Percentiles rank a stretch among this genome's conserved stretches.
Conservation (phyloP, 2,113 vertebrate species). For the Falcunculus frontatus region DNA sequence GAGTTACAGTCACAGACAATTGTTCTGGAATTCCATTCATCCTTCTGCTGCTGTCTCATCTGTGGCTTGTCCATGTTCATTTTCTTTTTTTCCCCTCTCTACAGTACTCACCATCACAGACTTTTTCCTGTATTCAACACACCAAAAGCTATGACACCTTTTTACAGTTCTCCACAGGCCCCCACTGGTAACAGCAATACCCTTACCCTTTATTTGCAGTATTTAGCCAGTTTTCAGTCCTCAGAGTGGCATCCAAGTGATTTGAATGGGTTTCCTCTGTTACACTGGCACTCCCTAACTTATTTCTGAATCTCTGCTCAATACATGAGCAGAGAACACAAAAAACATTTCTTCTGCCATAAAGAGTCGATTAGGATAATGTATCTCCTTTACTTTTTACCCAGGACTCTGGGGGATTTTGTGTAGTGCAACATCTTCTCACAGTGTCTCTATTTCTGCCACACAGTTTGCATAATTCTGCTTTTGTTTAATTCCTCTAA, state of each 20-base stretch:
- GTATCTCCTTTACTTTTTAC: neutral
- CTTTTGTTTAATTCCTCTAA: neutral
- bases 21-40: neutral
- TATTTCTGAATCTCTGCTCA: neutral
- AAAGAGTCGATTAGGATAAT: neutral
- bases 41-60: neutral
- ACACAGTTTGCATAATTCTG: neutral
- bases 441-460: neutral
- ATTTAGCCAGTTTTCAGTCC: neutral
- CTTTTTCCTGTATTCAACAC: neutral
- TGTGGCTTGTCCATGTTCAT: neutral
- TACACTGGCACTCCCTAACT: neutral
- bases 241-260: neutral
- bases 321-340: neutral
- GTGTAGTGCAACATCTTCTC: neutral
- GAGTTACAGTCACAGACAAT: neutral
- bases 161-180: neutral
- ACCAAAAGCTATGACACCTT: neutral
- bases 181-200: neutral
- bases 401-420: neutral
- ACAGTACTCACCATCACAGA: neutral
- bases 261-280: neutral
- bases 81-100: neutral
- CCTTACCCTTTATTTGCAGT: neutral
- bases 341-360: neutral